These are phyloP conservation scores for Tyria jacobaeae DNA, from an alignment of 2,888 invertebrate species.

Conservation along the genomic window DNA sequence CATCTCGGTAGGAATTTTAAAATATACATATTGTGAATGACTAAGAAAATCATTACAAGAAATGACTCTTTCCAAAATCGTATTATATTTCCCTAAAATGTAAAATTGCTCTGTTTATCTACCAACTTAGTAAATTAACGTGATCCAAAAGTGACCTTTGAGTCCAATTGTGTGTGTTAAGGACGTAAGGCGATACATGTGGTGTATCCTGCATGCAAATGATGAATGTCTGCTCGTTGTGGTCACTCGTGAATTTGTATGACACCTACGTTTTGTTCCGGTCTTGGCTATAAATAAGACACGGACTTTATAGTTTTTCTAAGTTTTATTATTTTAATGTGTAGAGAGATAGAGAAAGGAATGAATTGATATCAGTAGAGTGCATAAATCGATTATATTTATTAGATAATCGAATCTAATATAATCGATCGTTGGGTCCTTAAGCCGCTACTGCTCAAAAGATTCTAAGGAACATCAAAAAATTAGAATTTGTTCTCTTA, in stretches of 20 bases:
- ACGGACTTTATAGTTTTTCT: not conserved
- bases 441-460: no score
- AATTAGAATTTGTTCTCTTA: no score
- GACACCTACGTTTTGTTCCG: not conserved
- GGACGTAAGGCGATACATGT: constrained; percentile 32
- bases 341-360: no score
- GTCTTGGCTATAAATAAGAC: constrained; percentile 2
- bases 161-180: constrained; percentile 38
- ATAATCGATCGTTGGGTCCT: no score
- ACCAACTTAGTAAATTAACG: not conserved
- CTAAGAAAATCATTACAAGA: no score
- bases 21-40: no score
- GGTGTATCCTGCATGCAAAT: constrained; percentile 28
- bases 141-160: constrained; percentile 31
- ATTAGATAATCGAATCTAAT: no score
- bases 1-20: no score
- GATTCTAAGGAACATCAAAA: no score
- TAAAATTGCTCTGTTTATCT: not conserved
- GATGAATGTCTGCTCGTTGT: constrained; percentile 14
- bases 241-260: constrained; percentile 1
- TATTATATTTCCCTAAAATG: not conserved
- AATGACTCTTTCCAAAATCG: not conserved
- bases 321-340: not conserved
- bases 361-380: no score
- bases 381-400: no score